Base-by-base conservation (phyloP, 2,888 invertebrate genomes). In the Tetrapedia diversipes region DNA sequence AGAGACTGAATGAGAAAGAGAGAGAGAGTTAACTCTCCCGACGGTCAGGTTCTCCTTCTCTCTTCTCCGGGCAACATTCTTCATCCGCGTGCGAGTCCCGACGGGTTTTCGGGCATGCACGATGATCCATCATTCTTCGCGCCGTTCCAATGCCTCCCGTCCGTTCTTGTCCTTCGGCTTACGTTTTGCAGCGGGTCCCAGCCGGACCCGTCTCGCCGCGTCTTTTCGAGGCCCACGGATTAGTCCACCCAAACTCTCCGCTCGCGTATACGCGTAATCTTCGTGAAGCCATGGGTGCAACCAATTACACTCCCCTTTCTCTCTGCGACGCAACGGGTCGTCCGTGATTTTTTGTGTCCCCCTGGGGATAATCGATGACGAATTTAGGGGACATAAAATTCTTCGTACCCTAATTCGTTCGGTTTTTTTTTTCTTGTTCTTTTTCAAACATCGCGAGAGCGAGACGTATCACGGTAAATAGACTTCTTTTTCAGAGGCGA, bases 101-200 rank as follows among this genome's bases (percentile, higher is more conserved):
- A 86, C 85, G 85, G 82, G 86, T 86, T 86, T 86, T 86, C 84
- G 81, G 86, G 84, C 87, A 83, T 83, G 84, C 87, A 86, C 71
- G 86, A 84, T 79, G 86, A 86, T 86, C 87, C 87, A 86, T 86
- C 86, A 86, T 86, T 86, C 87, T 84, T 87, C 86, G 81, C 83
- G 78, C 84, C 87, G 81, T 84, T 80, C 81, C 81, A 82, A 86
- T 86, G 80, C 84, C 69, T 69, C 67, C 45, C 79, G 82, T 65
- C 76, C 73, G 45, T 59, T 78, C 84, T 72, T 71, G 78, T 82
- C 79, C 83, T 83, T 85, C 79, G 77, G 37, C 78, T 79, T 53
- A 61, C 82, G 84, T 75, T 84, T 85, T 54, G 80, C 82, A 68
- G 32, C 77, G 54, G 65, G 11, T 37, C 56, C 56, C 27, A 27